Evolutionary conservation across 2,888 invertebrate species (phyloP).

Genomic region (Drosophila mulleri): DNA sequence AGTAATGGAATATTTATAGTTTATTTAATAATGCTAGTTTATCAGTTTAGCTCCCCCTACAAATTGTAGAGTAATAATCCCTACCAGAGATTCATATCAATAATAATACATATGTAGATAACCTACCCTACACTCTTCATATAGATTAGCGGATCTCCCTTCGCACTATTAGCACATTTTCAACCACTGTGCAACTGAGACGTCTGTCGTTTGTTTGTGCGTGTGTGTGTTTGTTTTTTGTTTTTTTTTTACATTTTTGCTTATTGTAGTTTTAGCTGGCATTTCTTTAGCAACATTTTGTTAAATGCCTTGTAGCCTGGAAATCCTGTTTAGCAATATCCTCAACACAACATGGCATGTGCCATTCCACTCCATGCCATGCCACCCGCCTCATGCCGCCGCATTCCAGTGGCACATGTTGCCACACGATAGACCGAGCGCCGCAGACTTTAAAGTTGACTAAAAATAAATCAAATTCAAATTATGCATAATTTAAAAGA

Average conservation of each 20-base stretch:
- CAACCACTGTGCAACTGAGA: slow-evolving; percentile 45
- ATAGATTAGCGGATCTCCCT: too few relatives aligned
- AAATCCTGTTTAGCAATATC: slow-evolving; percentile 77
- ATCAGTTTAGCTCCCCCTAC: too few relatives aligned
- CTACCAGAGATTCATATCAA: neutral
- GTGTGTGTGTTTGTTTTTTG: slow-evolving; percentile 18
- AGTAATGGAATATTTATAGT: too few relatives aligned
- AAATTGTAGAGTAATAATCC: neutral
- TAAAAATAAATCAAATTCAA: neutral
- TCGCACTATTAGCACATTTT: neutral
- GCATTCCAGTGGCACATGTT: slow-evolving; percentile 38
- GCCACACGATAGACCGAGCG: slow-evolving; percentile 21
- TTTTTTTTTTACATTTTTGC: neutral
- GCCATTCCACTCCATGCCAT: slow-evolving; percentile 24
- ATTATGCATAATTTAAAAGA: neutral
- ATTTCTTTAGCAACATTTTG: slow-evolving; percentile 63
- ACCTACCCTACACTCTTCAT: too few relatives aligned
- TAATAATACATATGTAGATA: neutral
- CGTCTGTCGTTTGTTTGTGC: slow-evolving; percentile 31
- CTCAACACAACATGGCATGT: slow-evolving; percentile 54
- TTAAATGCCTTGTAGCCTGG: slow-evolving; percentile 73
- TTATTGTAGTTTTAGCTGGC: slow-evolving; percentile 28
- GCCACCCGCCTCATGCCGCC: neutral
- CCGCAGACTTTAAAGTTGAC: slow-evolving; percentile 20
- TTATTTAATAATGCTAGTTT: too few relatives aligned